These are phyloP conservation scores for Lepidocyrtinus sp. DNA, from an alignment of 2,888 invertebrate species.

Conservation along the genomic window DNA sequence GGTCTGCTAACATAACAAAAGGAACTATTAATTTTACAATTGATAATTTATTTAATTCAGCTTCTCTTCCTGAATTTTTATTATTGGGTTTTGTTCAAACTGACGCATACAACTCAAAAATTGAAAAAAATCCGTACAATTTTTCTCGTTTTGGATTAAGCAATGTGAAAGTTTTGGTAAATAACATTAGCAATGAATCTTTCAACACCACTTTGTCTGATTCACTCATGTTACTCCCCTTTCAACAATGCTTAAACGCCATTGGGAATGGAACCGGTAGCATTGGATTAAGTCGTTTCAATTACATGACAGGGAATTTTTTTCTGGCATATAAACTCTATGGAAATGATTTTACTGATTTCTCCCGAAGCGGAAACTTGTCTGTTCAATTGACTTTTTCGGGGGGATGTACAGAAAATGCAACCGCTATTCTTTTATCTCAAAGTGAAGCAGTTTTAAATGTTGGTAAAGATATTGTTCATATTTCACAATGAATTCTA, in stretches of 20 bases:
- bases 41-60: background rate
- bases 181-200: background rate
- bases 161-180: background rate
- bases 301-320: slow-evolving; percentile 1
- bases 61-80: background rate
- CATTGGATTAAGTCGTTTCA: too few species aligned
- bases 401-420: background rate
- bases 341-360: background rate
- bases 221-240: background rate
- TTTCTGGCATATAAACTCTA: background rate
- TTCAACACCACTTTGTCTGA: background rate
- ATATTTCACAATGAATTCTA: background rate
- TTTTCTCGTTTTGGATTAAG: background rate
- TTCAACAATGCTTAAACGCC: background rate
- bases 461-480: background rate
- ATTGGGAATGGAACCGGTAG: too few species aligned
- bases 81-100: background rate
- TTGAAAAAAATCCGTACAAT: background rate
- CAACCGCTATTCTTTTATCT: background rate
- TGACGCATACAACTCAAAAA: background rate
- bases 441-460: background rate
- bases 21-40: background rate
- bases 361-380: background rate
- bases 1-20: background rate
- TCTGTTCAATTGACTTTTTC: background rate